These are phyloP conservation scores for Anas acuta DNA, from an alignment of 2,797 vertebrate genomes.

Conservation along the genomic window DNA sequence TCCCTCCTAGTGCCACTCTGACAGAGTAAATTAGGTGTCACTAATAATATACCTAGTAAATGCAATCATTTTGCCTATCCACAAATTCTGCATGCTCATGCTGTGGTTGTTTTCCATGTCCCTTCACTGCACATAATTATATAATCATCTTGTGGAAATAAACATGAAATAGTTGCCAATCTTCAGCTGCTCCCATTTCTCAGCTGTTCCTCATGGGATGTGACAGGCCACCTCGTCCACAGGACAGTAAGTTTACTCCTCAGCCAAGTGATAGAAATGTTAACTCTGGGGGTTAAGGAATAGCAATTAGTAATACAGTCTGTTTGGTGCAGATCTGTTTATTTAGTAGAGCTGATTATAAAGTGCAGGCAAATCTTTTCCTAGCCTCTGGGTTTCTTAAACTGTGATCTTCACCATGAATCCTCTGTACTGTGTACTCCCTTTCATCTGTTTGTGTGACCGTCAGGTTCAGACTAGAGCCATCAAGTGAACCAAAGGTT, in stretches of 20 bases:
- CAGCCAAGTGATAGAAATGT: background rate
- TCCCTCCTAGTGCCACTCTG: background rate
- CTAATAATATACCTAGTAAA: constrained; percentile 33
- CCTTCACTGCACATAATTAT: background rate
- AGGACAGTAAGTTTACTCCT: background rate
- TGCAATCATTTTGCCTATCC: background rate
- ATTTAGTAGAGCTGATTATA: background rate
- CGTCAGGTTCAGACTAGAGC: background rate
- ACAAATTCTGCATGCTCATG: background rate
- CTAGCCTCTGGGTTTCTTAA: background rate
- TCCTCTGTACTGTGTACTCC: background rate
- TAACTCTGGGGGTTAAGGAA: background rate
- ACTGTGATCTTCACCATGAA: background rate
- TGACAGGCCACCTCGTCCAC: background rate
- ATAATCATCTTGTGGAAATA: background rate
- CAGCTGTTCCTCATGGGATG: background rate
- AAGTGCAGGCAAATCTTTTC: background rate
- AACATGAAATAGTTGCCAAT: background rate
- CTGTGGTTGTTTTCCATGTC: background rate
- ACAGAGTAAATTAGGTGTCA: constrained; percentile 40
- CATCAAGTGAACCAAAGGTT: background rate
- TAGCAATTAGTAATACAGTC: background rate
- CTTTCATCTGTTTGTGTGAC: background rate
- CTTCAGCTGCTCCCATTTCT: background rate
- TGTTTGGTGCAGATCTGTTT: background rate